Evolutionary conservation across 1,140 invertebrate genomes (phyloP), one percentile per base, ranked within the genome.

Genomic region (Drosophila obscura): DNA sequence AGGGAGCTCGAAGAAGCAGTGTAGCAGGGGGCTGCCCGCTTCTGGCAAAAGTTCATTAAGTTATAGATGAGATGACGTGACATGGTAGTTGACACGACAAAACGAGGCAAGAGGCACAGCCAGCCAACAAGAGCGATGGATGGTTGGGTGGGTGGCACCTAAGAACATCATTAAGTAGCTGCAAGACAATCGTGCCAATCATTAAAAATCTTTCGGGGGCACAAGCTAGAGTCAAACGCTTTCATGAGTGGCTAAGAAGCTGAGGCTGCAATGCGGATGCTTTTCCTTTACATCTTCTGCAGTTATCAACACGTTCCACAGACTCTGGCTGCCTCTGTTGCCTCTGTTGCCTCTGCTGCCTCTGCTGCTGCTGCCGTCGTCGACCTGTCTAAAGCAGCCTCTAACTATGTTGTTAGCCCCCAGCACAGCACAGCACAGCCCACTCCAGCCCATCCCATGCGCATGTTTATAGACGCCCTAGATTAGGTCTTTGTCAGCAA

Each of bases 401-500:
- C 67, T 72, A 76, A 83, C 83, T 83, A 88, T 84, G 82, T 78
- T 74, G 75, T 82, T 82, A 73, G 74, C 80, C 57, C 61, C 53
- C 63, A 46, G 59, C 62, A 24, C 22, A 19, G 19, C 19, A 1
- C 19, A 19, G 19, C 19, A 45, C 44, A 46, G 41, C 22, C 44
- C 41, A 22, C 41, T 35, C 22, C 24, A 57, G 53, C 53, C 60
- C 57, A 62, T 64, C 46, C 71, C 72, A 16, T 75, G 69, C 71
- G 80, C 77, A 88, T 88, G 84, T 88, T 88, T 89, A 89, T 89
- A 83, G 76, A 83, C 84, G 83, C 84, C 83, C 84, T 83, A 83
- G 84, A 88, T 88, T 89, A 88, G 79, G 79, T 89, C 83, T 88
- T 88, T 88, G 84, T 88, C 84, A 88, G 84, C 83, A 88, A 55